Evolutionary conservation across 2,888 invertebrate genomes (phyloP).

Genomic region (Callimorpha dominula): DNA sequence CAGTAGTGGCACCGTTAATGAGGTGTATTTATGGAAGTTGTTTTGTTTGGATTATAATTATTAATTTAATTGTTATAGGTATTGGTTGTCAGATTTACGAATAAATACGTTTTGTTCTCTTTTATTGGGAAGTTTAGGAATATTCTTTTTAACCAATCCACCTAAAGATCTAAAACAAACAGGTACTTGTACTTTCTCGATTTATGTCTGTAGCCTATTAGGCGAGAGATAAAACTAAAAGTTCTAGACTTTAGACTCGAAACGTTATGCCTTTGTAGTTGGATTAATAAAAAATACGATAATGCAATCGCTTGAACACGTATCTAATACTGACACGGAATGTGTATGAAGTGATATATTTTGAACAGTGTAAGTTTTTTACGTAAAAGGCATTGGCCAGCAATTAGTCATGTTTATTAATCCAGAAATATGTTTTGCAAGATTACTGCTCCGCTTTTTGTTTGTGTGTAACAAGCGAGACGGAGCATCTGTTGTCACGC

Average conservation of each 20-base stretch:
- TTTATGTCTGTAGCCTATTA: too few relatives aligned
- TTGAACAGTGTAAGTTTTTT: constrained; percentile 1
- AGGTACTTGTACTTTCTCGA: too few relatives aligned
- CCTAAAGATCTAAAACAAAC: too few relatives aligned
- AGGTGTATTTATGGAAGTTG: constrained; percentile 16
- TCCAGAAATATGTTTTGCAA: constrained; percentile 38
- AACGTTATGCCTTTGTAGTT: too few relatives aligned
- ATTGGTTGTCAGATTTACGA: too few relatives aligned
- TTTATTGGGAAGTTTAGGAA: too few relatives aligned
- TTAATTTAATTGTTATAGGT: too few relatives aligned
- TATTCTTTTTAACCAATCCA: too few relatives aligned
- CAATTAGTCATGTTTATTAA: constrained; percentile 34
- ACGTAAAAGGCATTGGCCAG: constrained; percentile 30
- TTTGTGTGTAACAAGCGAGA: constrained; percentile 49
- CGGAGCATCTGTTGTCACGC: constrained; percentile 47
- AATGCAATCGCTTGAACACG: neutral
- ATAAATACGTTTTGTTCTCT: too few relatives aligned
- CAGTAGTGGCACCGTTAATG: constrained; percentile 17
- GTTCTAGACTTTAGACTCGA: too few relatives aligned
- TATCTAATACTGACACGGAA: constrained; percentile 6
- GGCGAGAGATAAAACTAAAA: too few relatives aligned
- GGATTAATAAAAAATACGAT: neutral
- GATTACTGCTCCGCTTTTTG: constrained; percentile 36
- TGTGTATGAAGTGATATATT: constrained; percentile 3
- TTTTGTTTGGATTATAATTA: neutral